These are phyloP conservation scores for Aplidium turbinatum DNA, from an alignment of 23 tunicate genomes.

Conservation along the genomic window DNA sequence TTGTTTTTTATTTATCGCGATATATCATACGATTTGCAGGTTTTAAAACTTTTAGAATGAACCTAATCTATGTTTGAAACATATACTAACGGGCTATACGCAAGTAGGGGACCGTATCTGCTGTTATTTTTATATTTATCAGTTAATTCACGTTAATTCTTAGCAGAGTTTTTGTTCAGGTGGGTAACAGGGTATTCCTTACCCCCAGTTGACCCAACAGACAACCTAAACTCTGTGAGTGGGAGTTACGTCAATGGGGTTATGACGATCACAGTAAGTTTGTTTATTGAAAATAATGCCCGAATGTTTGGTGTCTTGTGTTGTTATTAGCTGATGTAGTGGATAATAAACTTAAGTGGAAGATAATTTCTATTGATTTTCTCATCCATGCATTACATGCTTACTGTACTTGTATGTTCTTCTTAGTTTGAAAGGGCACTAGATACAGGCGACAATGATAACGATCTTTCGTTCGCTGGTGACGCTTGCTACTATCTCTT, in stretches of 20 bases:
- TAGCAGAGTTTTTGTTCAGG: too few species aligned
- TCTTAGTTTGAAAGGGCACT: slow-evolving; percentile 40
- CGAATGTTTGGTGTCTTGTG: too few species aligned
- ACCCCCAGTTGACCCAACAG: slow-evolving; percentile 30
- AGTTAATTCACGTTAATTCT: too few species aligned
- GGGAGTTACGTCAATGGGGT: slow-evolving; percentile 73
- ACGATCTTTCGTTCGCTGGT: slow-evolving; percentile 47
- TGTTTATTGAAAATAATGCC: too few species aligned
- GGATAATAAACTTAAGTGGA: neutral
- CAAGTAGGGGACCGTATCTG: too few species aligned
- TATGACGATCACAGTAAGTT: slow-evolving; percentile 49
- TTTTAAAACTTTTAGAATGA: too few species aligned
- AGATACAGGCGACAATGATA: slow-evolving; percentile 19
- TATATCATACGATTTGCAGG: too few species aligned
- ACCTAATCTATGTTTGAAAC: too few species aligned
- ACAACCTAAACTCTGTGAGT: slow-evolving; percentile 5
- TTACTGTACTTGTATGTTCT: neutral
- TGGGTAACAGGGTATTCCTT: slow-evolving; percentile 31
- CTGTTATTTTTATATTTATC: too few species aligned
- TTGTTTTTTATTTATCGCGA: too few species aligned
- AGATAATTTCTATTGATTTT: neutral
- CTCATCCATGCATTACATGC: neutral
- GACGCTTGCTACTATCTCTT: slow-evolving; percentile 47
- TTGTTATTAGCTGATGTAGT: too few species aligned
- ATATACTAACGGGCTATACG: too few species aligned